phyloP scores from a whole-genome alignment of 2,113 vertebrate genomes.

The Mola mola region DNA sequence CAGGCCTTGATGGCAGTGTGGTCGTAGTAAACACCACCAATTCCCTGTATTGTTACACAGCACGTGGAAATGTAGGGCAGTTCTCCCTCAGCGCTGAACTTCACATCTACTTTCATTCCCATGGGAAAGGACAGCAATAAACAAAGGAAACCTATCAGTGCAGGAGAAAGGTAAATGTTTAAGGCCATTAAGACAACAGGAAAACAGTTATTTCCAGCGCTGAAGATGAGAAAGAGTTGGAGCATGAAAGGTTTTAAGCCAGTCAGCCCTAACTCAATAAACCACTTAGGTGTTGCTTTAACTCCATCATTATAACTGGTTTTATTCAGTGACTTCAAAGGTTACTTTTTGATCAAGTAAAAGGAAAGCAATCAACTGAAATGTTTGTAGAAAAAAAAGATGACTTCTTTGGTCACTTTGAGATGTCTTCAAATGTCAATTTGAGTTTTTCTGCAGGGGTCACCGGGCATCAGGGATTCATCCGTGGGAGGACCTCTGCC shows the following conservation, averaged over 20 bases:
- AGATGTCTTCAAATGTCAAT: constrained; percentile 33
- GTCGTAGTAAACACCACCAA: constrained; percentile 57
- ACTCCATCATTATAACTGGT: constrained; percentile 74
- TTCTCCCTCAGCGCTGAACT: constrained; percentile 59
- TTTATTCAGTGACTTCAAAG: constrained; percentile 78
- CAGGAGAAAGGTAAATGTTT: constrained; percentile 71
- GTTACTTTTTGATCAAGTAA: constrained; percentile 77
- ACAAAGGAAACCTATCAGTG: constrained; percentile 75
- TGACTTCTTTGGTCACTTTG: constrained; percentile 59
- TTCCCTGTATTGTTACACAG: constrained; percentile 30
- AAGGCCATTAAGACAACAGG: constrained; percentile 75
- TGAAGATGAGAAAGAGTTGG: constrained; percentile 75
- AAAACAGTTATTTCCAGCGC: constrained; percentile 77
- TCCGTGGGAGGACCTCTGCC: constrained; percentile 33
- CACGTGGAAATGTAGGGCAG: constrained; percentile 49
- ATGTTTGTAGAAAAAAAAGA: constrained; percentile 68
- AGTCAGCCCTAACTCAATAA: constrained; percentile 79
- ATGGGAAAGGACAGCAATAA: constrained; percentile 71
- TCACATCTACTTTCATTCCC: constrained; percentile 66
- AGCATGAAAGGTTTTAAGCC: constrained; percentile 64
- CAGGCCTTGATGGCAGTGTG: constrained; percentile 57
- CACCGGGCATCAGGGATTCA: too few relatives aligned
- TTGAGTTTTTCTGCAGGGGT: constrained; percentile 38
- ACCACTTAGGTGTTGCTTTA: constrained; percentile 77
- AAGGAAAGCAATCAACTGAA: constrained; percentile 72